Conservation (phyloP, 2,113 vertebrate species). For the Gadus macrocephalus region DNA sequence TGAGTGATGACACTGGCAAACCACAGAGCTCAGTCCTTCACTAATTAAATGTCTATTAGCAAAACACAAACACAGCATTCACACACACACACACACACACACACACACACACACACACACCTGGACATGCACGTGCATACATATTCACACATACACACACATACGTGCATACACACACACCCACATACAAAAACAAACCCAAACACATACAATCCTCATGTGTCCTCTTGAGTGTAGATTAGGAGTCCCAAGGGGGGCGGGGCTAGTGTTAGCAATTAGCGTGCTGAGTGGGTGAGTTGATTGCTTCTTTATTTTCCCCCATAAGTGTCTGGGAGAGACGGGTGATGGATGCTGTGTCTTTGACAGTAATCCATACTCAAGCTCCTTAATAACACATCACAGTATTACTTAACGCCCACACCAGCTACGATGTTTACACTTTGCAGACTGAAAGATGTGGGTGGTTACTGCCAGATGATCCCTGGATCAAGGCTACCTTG, state of each 20-base stretch:
- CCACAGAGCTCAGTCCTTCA: conserved; percentile 45
- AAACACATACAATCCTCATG: too few relatives aligned
- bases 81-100: conserved; percentile 8
- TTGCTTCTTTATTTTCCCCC: conserved; percentile 67
- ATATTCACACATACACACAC: background rate
- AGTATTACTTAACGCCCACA: conserved; percentile 5
- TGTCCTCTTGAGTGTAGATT: background rate
- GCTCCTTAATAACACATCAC: conserved; percentile 29
- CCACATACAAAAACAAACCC: too few relatives aligned
- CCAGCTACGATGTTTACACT: background rate
- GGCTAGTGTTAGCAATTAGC: conserved; percentile 56
- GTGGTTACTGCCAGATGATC: background rate
- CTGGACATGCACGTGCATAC: background rate
- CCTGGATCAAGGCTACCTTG: background rate
- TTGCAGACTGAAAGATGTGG: background rate
- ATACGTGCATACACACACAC: background rate
- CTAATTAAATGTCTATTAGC: conserved; percentile 54
- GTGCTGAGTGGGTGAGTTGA: conserved; percentile 57
- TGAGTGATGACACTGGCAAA: conserved; percentile 47
- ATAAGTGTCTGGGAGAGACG: conserved; percentile 47
- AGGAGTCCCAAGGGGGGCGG: conserved; percentile 17
- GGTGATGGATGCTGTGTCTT: conserved; percentile 55
- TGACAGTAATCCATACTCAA: conserved; percentile 45
- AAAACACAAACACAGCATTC: conserved; percentile 7
- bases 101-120: conserved; percentile 10